phyloP scores from a whole-genome alignment of 35 echinoderm and acorn worm genomes.

The Apostichopus californicus region DNA sequence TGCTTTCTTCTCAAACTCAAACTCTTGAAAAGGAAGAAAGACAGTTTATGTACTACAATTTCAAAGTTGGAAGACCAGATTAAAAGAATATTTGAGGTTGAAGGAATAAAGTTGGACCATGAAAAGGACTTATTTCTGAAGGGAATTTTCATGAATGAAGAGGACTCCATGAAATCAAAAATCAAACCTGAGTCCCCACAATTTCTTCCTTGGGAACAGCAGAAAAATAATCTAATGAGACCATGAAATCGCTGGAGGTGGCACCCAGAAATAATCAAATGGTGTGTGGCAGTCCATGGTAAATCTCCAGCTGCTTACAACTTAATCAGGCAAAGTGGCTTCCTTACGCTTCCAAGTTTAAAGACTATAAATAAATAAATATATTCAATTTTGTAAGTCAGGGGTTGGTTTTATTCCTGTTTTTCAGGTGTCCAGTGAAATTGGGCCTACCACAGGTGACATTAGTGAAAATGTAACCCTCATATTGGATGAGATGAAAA shows the following conservation, averaged over 20 bases:
- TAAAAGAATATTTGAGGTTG: not conserved
- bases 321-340: constrained; percentile 10
- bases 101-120: not conserved
- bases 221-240: not conserved
- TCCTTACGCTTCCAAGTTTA: not conserved
- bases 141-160: not conserved
- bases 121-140: not conserved
- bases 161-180: not conserved
- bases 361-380: constrained; percentile 24
- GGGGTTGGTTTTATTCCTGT: not conserved
- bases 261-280: not conserved
- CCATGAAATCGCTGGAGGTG: not conserved
- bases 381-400: constrained; percentile 6
- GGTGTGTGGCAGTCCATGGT: constrained; percentile 6
- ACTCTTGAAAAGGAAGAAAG: not conserved
- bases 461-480: not conserved
- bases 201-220: constrained; percentile 25
- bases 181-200: not conserved
- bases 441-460: not conserved
- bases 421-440: not conserved
- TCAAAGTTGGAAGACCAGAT: not conserved
- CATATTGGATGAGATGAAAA: too few species aligned
- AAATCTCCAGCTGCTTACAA: constrained; percentile 15
- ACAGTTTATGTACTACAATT: not conserved
- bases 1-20: not conserved